Conservation (phyloP, 2,113 vertebrate species). For the Procavia capensis region DNA sequence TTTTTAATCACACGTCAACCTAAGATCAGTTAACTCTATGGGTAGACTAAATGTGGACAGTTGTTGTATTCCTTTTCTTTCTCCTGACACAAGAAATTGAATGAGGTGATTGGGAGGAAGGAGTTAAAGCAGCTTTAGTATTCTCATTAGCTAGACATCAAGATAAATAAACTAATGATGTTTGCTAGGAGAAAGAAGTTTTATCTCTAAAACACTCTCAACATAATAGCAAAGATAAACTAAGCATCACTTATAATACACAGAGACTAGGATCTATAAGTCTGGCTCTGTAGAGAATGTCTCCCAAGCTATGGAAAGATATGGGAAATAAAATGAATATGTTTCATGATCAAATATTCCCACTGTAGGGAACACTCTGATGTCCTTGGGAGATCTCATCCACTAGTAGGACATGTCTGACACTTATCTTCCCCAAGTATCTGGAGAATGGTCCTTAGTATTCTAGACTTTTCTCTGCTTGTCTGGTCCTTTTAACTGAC, state of each 20-base stretch:
- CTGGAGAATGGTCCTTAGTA: background rate
- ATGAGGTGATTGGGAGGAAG: background rate
- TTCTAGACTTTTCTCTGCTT: background rate
- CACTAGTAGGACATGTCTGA: background rate
- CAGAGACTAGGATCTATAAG: background rate
- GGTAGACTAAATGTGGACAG: background rate
- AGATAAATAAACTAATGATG: background rate
- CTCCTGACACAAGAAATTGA: background rate
- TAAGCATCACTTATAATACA: background rate
- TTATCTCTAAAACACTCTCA: background rate
- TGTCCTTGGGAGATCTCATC: background rate
- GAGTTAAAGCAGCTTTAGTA: background rate
- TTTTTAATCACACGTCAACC: background rate
- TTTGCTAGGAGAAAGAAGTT: background rate
- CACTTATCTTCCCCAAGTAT: background rate
- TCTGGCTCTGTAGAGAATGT: background rate
- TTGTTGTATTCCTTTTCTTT: background rate
- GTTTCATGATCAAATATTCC: background rate
- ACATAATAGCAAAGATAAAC: background rate
- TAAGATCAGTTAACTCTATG: background rate
- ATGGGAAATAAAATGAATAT: background rate
- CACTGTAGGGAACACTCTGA: background rate
- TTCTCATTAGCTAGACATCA: background rate
- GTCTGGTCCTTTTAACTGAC: background rate
- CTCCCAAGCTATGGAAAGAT: background rate